These are phyloP conservation scores for Lucifuga dentata DNA, from an alignment of 2,113 vertebrate species.

Conservation along the genomic window DNA sequence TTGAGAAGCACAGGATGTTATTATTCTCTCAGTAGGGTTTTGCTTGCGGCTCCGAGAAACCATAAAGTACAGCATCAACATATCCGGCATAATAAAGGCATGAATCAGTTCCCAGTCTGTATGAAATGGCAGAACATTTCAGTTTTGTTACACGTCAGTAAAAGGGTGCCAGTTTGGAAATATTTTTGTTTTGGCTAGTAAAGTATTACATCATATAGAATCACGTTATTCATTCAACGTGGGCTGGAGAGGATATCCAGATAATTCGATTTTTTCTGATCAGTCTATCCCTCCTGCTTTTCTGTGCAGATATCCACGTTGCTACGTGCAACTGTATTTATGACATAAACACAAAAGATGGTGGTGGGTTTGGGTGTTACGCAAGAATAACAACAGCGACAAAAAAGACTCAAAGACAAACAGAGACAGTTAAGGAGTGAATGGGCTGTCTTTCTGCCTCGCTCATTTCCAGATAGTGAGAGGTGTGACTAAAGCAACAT, in stretches of 20 bases:
- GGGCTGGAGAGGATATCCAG: not conserved
- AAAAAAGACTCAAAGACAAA: not conserved
- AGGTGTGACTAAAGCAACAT: not conserved
- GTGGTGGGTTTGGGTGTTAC: not conserved
- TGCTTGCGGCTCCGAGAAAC: not conserved
- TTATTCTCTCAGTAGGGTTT: slow-evolving; percentile 29
- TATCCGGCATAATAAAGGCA: not conserved
- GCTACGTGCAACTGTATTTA: not conserved
- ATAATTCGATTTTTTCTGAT: not conserved
- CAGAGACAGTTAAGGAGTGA: not conserved
- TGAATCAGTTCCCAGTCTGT: not conserved
- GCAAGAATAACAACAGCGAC: not conserved
- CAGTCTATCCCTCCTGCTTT: not conserved
- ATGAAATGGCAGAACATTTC: not conserved
- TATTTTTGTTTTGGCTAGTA: not conserved
- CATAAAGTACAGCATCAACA: slow-evolving; percentile 2
- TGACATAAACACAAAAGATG: not conserved
- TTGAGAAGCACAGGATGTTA: not conserved
- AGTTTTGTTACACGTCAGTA: not conserved
- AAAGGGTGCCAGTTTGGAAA: not conserved
- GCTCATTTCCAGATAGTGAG: not conserved
- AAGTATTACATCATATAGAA: not conserved
- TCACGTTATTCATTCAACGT: not conserved
- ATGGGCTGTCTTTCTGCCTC: not conserved
- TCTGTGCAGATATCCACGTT: too few species aligned